A percentile compares a stretch with the other conserved stretches of the same genome.
Evolutionary conservation across 2,888 invertebrate genomes (phyloP).

Genomic region (Limnephilus lunatus): DNA sequence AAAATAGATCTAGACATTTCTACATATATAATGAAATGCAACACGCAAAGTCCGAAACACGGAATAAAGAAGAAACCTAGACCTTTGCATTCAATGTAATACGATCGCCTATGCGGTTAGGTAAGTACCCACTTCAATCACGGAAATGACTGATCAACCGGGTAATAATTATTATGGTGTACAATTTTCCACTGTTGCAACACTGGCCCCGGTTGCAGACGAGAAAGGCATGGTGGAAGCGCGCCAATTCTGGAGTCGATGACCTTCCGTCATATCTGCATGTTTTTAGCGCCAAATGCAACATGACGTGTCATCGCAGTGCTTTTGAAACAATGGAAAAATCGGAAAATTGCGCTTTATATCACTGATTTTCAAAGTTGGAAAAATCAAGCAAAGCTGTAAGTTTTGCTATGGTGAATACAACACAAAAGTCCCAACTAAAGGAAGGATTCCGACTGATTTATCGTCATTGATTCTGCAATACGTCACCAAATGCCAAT

Average conservation of each 20-base stretch:
- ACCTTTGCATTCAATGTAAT: not conserved
- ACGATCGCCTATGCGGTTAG: not conserved
- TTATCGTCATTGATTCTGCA: no score
- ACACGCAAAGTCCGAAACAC: not conserved
- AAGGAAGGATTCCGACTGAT: no score
- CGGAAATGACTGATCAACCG: not conserved
- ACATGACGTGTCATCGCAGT: not conserved
- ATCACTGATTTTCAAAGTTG: no score
- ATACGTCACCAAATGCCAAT: no score
- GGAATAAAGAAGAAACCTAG: not conserved
- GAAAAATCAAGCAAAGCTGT: no score
- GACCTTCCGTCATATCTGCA: not conserved
- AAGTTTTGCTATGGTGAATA: no score
- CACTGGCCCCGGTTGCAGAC: not conserved
- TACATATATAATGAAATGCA: not conserved
- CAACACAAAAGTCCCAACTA: no score
- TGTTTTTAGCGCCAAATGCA: not conserved
- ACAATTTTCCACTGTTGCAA: not conserved
- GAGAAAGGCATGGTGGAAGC: not conserved
- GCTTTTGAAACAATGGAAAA: not conserved
- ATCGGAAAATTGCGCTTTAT: not conserved
- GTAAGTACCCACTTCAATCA: not conserved
- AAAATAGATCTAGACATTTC: not conserved
- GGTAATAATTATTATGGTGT: not conserved
- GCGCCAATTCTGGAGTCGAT: not conserved